These are phyloP conservation scores for Hypothenemus hampei DNA, from an alignment of 1,140 invertebrate species.

Conservation along the genomic window DNA sequence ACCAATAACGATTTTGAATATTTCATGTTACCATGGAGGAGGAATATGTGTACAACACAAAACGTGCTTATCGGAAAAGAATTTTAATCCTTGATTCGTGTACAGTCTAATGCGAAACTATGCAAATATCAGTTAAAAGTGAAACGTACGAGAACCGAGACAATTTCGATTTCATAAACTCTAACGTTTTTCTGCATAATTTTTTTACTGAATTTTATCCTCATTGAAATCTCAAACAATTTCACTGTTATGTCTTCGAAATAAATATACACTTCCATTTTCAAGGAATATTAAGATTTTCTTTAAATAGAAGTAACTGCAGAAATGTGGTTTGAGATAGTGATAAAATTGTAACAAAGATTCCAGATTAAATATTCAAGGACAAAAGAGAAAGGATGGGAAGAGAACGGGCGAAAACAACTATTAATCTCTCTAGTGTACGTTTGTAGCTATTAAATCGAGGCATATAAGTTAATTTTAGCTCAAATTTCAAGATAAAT, in stretches of 20 bases:
- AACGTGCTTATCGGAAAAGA: conserved; percentile 15
- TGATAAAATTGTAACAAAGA: neutral
- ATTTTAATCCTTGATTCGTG: conserved; percentile 3
- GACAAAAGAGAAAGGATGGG: neutral
- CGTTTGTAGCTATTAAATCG: neutral
- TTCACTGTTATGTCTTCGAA: too few relatives aligned
- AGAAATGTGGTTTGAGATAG: neutral
- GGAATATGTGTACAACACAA: conserved; percentile 9
- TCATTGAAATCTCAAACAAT: too few relatives aligned
- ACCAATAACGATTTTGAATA: neutral
- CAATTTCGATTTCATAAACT: conserved; percentile 1
- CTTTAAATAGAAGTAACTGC: too few relatives aligned
- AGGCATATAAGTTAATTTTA: neutral
- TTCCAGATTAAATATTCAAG: neutral
- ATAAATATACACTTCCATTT: too few relatives aligned
- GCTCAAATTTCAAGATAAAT: neutral
- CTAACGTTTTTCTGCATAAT: neutral
- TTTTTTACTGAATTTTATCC: too few relatives aligned
- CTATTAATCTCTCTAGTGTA: conserved; percentile 2
- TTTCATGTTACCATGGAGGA: neutral
- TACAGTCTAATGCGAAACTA: conserved; percentile 15
- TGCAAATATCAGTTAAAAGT: conserved; percentile 21
- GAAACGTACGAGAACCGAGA: conserved; percentile 21
- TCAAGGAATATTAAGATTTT: too few relatives aligned
- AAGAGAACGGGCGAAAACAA: neutral